Evolutionary conservation across 1,140 invertebrate genomes (phyloP), one percentile per base, ranked within the genome.

Genomic region (Trichogramma pretiosum): DNA sequence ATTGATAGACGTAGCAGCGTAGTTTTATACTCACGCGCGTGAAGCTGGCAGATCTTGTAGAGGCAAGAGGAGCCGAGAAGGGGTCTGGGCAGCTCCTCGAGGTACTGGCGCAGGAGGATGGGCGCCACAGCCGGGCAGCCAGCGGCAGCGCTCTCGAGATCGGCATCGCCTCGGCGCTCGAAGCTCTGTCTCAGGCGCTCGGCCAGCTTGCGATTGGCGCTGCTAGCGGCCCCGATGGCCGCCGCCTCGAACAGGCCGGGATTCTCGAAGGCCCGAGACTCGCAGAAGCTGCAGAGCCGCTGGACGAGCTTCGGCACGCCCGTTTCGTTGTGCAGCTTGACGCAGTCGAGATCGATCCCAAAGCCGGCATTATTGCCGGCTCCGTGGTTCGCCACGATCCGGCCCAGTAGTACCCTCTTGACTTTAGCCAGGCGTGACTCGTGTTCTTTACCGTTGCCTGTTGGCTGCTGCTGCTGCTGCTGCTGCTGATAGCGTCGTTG

Each of bases 51-150:
- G 0, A 76, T 61, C 55, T 67, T 68, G 13, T 56, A 59, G 41
- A 73, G 62, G 28, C 69, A 56, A 17, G 60, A 53, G 3, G 68
- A 60, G 16, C 65, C 58, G 17, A 75, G 64, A 17, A 75, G 57
- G 38, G 74, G 71, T 53, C 73, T 65, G 11, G 74, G 74, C 35
- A 76, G 53, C 54, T 76, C 73, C 47, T 70, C 68, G 16, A 75
- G 58, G 60, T 74, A 76, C 22, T 74, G 64, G 17, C 69, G 64
- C 22, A 75, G 64, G 34, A 76, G 60, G 5, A 71, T 68, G 5
- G 70, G 73, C 13, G 72, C 73, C 2, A 70, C 68, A 10, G 67
- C 60, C 5, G 72, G 69, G 50, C 72, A 73, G 18, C 7, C 45
- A 7, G 60, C 64, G n/a, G n/a, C n/a, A 4, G 64, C 65, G 17